Evolutionary conservation across 2,113 vertebrate species (phyloP), one percentile per base, ranked within the genome.

Genomic region (Myotis davidii): DNA sequence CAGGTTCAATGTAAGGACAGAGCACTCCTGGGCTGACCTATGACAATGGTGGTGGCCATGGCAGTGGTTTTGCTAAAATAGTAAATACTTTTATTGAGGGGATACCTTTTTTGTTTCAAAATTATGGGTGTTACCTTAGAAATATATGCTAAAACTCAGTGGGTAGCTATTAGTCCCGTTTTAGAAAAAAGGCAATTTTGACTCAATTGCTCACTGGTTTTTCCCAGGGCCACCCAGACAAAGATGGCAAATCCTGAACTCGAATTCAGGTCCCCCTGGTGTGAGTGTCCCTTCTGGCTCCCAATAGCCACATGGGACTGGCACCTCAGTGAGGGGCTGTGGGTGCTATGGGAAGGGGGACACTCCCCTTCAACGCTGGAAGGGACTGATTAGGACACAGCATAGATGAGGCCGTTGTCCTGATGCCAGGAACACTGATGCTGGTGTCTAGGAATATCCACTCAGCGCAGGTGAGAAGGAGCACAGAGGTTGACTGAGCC

Each of bases 1-100:
- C 1, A 13, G 37, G 37, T 25, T 25, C 5, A 7, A 0, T 1
- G 27, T n/a, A 27, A 23, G 4, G 9, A 2, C 9, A 2, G 32
- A 27, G 1, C 9, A 3, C 64, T 8, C 25, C 29, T 29, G 21
- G 21, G 37, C 79, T 77, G 2, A 23, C 16, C 56, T 14, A 13
- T 8, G 70, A 9, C 3, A 25, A 7, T 9, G 34, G 9, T 25
- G 42, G 10, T 42, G 11, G 2, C 11, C 34, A 50, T 23, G 67
- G 34, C 17, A 34, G 61, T 27, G 2, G 11, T 70, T 25, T 32
- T 65, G 42, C 42, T 42, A 42, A 42, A 42, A 42, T 42, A 7
- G 42, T 42, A 42, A 42, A 42, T 42, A 42, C 42, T 42, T 42
- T 42, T 42, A 1, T 12, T 67, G 39, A 1, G 29, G 37, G 17